These are phyloP conservation scores for Dipodomys spectabilis DNA, from an alignment of 2,113 vertebrate genomes.

Conservation along the genomic window DNA sequence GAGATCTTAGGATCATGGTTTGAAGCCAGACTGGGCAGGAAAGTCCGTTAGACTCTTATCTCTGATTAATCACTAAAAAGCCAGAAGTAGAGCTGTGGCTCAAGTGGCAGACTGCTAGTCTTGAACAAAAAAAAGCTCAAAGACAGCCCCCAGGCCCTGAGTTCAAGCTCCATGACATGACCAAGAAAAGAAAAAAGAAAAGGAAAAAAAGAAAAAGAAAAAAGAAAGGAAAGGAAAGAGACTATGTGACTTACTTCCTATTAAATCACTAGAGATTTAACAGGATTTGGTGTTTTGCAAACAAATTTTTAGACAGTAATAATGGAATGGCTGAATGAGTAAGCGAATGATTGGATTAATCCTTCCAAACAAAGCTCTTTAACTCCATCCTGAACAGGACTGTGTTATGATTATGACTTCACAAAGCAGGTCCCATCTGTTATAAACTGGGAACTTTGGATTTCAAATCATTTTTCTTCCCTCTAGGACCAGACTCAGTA, in stretches of 20 bases:
- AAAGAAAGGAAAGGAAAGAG: not conserved
- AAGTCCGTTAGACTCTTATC: no score
- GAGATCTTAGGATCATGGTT: no score
- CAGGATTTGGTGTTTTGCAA: not conserved
- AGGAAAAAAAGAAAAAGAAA: no score
- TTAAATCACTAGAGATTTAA: not conserved
- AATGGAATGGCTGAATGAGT: not conserved
- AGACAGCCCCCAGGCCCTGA: no score
- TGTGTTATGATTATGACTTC: not conserved
- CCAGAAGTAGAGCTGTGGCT: no score
- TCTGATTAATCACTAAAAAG: no score
- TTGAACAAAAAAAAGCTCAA: no score
- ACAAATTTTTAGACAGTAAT: not conserved
- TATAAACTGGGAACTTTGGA: not conserved
- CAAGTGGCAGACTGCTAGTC: no score
- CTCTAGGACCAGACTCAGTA: not conserved
- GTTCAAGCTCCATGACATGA: not conserved
- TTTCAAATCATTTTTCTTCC: not conserved
- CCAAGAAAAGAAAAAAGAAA: no score
- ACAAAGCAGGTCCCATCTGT: not conserved
- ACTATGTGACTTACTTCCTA: not conserved
- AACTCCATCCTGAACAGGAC: no score
- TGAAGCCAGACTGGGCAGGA: no score
- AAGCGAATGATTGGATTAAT: not conserved
- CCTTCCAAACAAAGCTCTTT: not conserved